Conservation (phyloP, 1,140 invertebrate species). For the Drosophila kepulauana region DNA sequence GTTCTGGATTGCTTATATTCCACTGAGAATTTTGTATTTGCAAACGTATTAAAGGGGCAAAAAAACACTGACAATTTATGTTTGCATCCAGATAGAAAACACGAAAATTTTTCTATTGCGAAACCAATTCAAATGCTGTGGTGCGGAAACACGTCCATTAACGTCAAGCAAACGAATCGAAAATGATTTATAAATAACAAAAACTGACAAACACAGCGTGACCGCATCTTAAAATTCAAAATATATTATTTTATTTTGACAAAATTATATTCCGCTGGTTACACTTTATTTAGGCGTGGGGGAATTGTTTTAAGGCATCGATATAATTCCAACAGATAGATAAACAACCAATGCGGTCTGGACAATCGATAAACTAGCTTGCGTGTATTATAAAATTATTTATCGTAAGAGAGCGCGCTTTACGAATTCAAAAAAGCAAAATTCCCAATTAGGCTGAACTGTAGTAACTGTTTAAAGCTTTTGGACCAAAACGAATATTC, state of each 20-base stretch:
- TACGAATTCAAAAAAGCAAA: neutral
- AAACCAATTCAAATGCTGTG: slow-evolving; percentile 71
- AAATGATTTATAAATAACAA: slow-evolving; percentile 74
- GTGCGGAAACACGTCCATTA: slow-evolving; percentile 68
- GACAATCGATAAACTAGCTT: neutral
- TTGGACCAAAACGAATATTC: too few species aligned
- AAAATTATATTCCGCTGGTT: neutral
- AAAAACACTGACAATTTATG: slow-evolving; percentile 68
- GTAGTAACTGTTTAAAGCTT: too few species aligned
- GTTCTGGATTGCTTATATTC: slow-evolving; percentile 42
- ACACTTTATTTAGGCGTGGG: neutral
- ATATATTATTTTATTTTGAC: slow-evolving; percentile 1
- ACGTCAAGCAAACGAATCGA: slow-evolving; percentile 77
- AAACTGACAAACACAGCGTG: slow-evolving; percentile 34
- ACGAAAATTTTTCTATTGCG: slow-evolving; percentile 78
- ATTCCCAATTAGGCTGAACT: too few species aligned
- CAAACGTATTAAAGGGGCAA: slow-evolving; percentile 39
- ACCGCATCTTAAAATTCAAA: neutral
- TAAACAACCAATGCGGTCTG: too few species aligned
- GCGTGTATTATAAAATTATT: neutral
- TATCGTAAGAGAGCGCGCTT: neutral
- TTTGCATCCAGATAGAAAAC: slow-evolving; percentile 71
- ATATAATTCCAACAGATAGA: neutral
- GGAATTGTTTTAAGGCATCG: neutral
- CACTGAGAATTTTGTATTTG: slow-evolving; percentile 76